Evolutionary conservation across 2,888 invertebrate species (phyloP), one percentile per base, ranked within the genome.

Genomic region (Chydorus sphaericus): DNA sequence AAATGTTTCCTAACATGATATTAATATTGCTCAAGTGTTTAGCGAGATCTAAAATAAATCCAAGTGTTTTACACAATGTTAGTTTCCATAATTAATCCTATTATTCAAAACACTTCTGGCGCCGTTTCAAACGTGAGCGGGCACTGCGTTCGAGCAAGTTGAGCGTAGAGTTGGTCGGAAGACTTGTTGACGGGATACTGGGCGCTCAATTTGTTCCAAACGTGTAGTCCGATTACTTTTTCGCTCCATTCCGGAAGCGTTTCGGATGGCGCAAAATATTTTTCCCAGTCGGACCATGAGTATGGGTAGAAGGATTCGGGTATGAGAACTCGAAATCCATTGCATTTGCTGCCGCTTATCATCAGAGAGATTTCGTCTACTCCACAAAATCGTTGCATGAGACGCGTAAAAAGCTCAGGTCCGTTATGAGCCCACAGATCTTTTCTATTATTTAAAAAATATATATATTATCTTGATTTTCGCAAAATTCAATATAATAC

Each of bases 241-340:
- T 44, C 44, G 26, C 28, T 28, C 36, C 52, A 31, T 4, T 36
- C 10, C n/a, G n/a, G n/a, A n/a, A n/a, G n/a, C n/a, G n/a, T n/a
- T n/a, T n/a, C n/a, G n/a, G n/a, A n/a, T n/a, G n/a, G n/a, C 1
- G 36, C 3, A 63, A 83, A 83, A 65, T 81, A 84, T 59, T 74
- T 66, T 2, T 66, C 66, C 77, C 80, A 82, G 7, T 77, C 66
- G 57, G 67, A 66, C 74, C 79, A 83, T 8, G 51, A 58, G 16
- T 63, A 50, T 23, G 62, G 59, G 66, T 83, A 85, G 65, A 85
- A 83, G 11, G 74, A 70, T 14, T 75, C 72, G 1, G 77, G 75
- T 0, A 79, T 75, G 61, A 75, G 79, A 0, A 85, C 79, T 57
- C 71, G 75, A 62, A 85, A 81, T 4, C 81, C 79, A 26, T 69